Evolutionary conservation across 2,888 invertebrate genomes (phyloP), one percentile per base, ranked within the genome.

Genomic region (Nephrotoma flavescens): DNA sequence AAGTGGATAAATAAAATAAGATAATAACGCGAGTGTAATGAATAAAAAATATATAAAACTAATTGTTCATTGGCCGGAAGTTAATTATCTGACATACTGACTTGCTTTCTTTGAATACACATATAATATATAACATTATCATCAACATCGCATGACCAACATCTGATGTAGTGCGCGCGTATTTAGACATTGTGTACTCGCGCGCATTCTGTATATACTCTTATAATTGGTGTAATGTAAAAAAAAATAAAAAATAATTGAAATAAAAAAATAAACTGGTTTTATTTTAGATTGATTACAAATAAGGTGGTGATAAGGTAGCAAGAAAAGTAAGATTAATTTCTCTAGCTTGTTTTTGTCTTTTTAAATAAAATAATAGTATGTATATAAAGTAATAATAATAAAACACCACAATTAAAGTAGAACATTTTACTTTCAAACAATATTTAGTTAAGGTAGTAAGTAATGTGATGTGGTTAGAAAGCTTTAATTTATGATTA

Each of bases 31-130:
- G 31, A 9, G 31, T 71, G 71, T 71, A 31, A 42, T 42, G 84
- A 84, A 84, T 42, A n/a, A 84, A 84, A 41, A 84, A 42, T 7
- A 84, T 47, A 42, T 12, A 19, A 42, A 41, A 57, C 71, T 71
- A 71, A 71, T 71, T 42, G 19, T 31, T 83, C 31, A 86, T 12
- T 87, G 87, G 86, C 88, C 89, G 89, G 89, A 90, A 91, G 90
- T 90, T 89, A 90, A 90, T 91, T 88, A 88, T 87, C 88, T 92
- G 92, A 92, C 92, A 92, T 89, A 92, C 92, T 92, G 92, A 91
- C 92, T 92, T 91, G 92, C 91, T 92, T 92, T 92, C 92, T 90
- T 91, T 91, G 88, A 87, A 71, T 71, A 71, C 71, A 52, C 15
- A 52, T 52, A 44, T 31, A 44, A 44, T 42, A 86, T 31, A 31